phyloP scores from a whole-genome alignment of 2,888 invertebrate genomes.

The Brachypalpus laphriformis region DNA sequence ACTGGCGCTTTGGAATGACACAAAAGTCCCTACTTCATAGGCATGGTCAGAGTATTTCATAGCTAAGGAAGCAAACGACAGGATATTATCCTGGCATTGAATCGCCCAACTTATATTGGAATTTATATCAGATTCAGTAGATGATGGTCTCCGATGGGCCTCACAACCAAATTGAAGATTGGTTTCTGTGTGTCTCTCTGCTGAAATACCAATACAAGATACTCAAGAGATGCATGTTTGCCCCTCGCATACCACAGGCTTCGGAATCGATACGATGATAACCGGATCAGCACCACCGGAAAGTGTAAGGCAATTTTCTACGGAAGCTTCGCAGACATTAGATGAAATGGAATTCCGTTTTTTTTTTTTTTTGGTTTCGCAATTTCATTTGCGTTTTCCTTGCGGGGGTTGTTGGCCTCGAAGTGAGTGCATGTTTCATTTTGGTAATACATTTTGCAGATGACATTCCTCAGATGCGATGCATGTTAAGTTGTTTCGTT shows the following conservation, averaged over 20 bases:
- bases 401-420: background rate
- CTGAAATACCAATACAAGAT: background rate
- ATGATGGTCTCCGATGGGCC: slow-evolving; percentile 17
- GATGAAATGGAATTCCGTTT: background rate
- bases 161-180: slow-evolving; percentile 26
- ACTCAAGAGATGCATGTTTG: background rate
- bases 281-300: slow-evolving; percentile 1
- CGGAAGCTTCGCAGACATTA: background rate
- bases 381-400: background rate
- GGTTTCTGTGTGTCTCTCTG: slow-evolving; percentile 15
- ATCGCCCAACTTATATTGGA: slow-evolving; percentile 54
- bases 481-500: slow-evolving; percentile 34
- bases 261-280: slow-evolving; percentile 6
- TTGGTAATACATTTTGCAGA: slow-evolving; percentile 40
- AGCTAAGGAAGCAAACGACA: slow-evolving; percentile 36
- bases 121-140: slow-evolving; percentile 51
- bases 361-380: background rate
- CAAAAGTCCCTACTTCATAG: background rate
- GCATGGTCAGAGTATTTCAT: background rate
- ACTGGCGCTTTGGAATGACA: background rate
- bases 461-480: slow-evolving; percentile 33
- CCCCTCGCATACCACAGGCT: background rate
- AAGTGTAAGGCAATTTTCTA: slow-evolving; percentile 4
- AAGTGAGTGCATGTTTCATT: slow-evolving; percentile 41
- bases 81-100: slow-evolving; percentile 41